phyloP scores from a whole-genome alignment of 2,113 vertebrate genomes.

The Odontesthes bonariensis region DNA sequence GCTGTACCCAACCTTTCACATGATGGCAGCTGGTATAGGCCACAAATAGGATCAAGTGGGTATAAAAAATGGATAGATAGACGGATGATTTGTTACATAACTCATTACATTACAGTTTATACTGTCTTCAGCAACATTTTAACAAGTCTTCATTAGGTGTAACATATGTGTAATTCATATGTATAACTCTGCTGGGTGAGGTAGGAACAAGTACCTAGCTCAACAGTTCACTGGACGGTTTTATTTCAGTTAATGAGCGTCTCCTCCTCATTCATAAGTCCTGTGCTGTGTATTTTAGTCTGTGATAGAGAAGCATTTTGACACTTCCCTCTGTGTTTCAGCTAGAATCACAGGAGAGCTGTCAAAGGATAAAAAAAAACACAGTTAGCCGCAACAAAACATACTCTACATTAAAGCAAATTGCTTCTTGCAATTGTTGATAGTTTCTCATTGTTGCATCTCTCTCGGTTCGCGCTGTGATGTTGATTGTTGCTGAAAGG shows the following conservation, averaged over 20 bases:
- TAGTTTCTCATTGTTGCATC: slow-evolving; percentile 58
- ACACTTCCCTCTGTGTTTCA: slow-evolving; percentile 48
- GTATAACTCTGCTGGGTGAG: no score
- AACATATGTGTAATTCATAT: no score
- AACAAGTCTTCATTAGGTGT: no score
- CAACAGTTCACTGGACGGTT: background rate
- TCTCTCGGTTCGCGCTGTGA: slow-evolving; percentile 54
- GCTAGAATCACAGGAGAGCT: slow-evolving; percentile 17
- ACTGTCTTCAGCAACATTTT: no score
- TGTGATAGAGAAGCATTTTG: background rate
- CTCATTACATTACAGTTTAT: no score
- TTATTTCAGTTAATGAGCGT: slow-evolving; percentile 1
- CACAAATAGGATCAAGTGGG: no score
- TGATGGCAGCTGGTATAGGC: no score
- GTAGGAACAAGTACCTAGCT: no score
- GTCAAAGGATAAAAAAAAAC: slow-evolving; percentile 59
- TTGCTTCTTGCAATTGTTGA: slow-evolving; percentile 61
- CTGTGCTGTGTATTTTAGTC: slow-evolving; percentile 20
- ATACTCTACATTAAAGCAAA: slow-evolving; percentile 69
- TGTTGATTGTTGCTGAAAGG: slow-evolving; percentile 70
- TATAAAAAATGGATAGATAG: no score
- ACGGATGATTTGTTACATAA: no score
- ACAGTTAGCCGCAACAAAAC: slow-evolving; percentile 64
- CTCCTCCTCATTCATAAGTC: background rate
- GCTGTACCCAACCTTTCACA: no score